These are phyloP conservation scores for Sander vitreus DNA, from an alignment of 2,113 vertebrate species.

Conservation along the genomic window DNA sequence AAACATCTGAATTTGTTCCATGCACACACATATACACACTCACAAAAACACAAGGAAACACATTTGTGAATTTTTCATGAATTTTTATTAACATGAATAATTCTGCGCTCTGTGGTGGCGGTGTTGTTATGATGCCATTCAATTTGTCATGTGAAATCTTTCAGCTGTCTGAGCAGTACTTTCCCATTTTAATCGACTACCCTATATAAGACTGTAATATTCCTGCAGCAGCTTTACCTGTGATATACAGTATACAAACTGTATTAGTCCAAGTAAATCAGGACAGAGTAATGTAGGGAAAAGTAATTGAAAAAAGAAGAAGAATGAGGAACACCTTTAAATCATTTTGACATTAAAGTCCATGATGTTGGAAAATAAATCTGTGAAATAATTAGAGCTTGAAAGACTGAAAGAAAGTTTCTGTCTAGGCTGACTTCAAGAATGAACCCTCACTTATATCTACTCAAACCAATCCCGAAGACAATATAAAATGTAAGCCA, in stretches of 20 bases:
- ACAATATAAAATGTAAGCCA: neutral
- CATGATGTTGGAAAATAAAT: neutral
- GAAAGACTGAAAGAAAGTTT: neutral
- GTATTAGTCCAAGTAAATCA: neutral
- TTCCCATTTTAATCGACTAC: neutral
- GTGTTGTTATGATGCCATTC: slow-evolving; percentile 7
- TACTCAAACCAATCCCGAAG: neutral
- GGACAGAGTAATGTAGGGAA: neutral
- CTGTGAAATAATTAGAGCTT: neutral
- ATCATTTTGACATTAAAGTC: neutral
- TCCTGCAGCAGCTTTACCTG: neutral
- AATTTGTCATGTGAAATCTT: slow-evolving; percentile 26
- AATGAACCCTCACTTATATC: neutral
- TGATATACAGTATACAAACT: slow-evolving; percentile 7
- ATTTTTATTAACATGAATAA: slow-evolving; percentile 59
- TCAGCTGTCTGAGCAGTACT: neutral
- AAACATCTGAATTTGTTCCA: slow-evolving; percentile 14
- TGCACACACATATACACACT: neutral
- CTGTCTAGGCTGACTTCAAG: neutral
- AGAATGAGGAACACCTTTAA: neutral
- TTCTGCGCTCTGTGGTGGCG: slow-evolving; percentile 7
- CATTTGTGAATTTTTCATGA: slow-evolving; percentile 22
- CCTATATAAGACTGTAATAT: neutral
- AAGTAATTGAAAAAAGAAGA: neutral
- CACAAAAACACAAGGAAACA: slow-evolving; percentile 29